Base-by-base conservation (phyloP, 1,140 invertebrate genomes). In the Augochlora pura region DNA sequence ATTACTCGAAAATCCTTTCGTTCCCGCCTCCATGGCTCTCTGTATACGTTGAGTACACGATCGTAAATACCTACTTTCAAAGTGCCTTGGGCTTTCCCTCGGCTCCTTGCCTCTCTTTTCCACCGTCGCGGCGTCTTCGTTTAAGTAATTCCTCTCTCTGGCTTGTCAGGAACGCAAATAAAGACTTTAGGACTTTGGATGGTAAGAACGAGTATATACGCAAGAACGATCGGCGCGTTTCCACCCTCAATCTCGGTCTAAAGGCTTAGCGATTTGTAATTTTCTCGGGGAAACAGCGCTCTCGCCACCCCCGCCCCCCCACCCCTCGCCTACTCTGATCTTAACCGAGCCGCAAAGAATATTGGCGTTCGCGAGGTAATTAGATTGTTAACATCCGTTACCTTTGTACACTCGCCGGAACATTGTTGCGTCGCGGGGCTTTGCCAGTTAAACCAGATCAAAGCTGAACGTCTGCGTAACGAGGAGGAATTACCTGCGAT, bases 1-100 rank as follows among this genome's bases (percentile, higher is more conserved):
- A 88, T 88, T 88, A 88, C 81, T 88, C 75, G 71, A 73, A 81
- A 87, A 87, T 86, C 85, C 76, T 82, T 86, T 38, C 85, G 74
- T 79, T 68, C 49, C 83, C 73, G 63, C 69, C 62, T 83, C 60
- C 81, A 21, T 74, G 67, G 74, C 69, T 86, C 69, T 86, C 49
- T 78, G 79, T 85, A 75, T 83, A 75, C 78, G 59, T 62, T 60
- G 21, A 73, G 77, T 80, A 80, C 77, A 83, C 81, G 81, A 82
- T 87, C 82, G 85, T 87, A 87, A 87, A 84, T 86, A 86, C 81
- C 84, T 60, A 83, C 81, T 83, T 83, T 75, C 76, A 78, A 86
- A 86, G 81, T 75, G 68, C 76, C 63, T 57, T 52, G 69, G 70
- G 73, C 81, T 77, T 25, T 66, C 10, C 10, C 65, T 64, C 64